Base-by-base conservation (phyloP, 2,113 vertebrate species). In the Hassar affinis region DNA sequence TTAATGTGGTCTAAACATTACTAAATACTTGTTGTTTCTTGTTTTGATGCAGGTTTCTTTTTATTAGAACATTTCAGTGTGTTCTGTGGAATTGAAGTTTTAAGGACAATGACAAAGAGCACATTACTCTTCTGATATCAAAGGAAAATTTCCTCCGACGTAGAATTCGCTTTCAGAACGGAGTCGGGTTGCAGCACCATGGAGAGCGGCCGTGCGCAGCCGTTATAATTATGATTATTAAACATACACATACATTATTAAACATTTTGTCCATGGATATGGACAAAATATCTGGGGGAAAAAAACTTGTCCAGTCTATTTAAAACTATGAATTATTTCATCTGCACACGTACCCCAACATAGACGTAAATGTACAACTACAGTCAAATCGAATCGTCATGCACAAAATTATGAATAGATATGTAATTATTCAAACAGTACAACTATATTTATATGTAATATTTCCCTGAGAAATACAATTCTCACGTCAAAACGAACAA, bases 101-200 rank as follows among this genome's bases (percentile, higher is more conserved):
- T n/a, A 14, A 25, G 18, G 30, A 12, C 3, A 51, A 7, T 18
- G 18, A 20, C 10, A 35, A 35, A 30, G 9, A 38, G 35, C 18
- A 56, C 4, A 38, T 25, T 25, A 35, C 25, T 22, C 22, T 11
- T 52, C 30, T 56, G 51, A 11, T 77, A 68, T 54, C 47, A 77
- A 66, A 35, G 47, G 15, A 33, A 38, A 33, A 22, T 54, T 52
- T 35, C 18, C 30, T 76, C 49, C 74, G n/a, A 76, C 4, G 1
- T 35, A 1, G 51, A 25, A 77, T 56, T 54, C 18, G 35, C 56
- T 76, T 76, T 38, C 74, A 14, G 17, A 59, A 14, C 12, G 35
- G 62, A 71, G 78, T 68, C 59, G 22, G 49, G 57, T 83, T 91
- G 81, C 92, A 93, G 91, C 89, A 93, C 92, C 93, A 90, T 91